A percentile compares a stretch with the other conserved stretches of the same genome.
Evolutionary conservation across 2,888 invertebrate species (phyloP).

Genomic region (Rotaria magnacalcarata): DNA sequence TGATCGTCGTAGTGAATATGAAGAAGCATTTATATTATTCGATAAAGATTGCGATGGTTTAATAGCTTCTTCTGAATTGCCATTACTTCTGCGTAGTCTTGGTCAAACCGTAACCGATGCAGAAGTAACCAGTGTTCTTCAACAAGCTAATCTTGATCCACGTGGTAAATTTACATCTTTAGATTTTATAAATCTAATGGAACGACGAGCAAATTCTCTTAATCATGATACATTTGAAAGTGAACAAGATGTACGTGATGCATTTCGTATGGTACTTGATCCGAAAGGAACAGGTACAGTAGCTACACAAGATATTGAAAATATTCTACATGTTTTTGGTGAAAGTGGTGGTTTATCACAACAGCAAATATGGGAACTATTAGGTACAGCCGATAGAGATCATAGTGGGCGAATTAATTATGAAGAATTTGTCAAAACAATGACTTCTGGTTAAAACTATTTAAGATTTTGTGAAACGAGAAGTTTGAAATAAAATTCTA

Average conservation of each 20-base stretch:
- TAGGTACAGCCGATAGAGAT: neutral
- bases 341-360: neutral
- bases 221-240: neutral
- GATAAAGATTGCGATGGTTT: constrained; percentile 15
- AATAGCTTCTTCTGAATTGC: neutral
- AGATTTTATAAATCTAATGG: neutral
- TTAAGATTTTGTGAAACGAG: neutral
- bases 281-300: neutral
- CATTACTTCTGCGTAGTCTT: neutral
- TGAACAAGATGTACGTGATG: constrained; percentile 22
- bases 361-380: neutral
- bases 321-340: constrained; percentile 3
- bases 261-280: constrained; percentile 12
- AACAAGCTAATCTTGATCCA: constrained; percentile 4
- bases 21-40: constrained; percentile 16
- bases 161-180: constrained; percentile 13
- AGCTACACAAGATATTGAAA: neutral
- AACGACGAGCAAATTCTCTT: neutral
- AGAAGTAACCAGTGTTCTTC: neutral
- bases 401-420: neutral
- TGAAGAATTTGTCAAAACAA: neutral
- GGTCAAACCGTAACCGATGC: neutral
- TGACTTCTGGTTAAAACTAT: neutral
- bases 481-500: no score
- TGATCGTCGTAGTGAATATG: neutral